Conservation (phyloP, 2,113 vertebrate genomes). For the Sorex araneus region DNA sequence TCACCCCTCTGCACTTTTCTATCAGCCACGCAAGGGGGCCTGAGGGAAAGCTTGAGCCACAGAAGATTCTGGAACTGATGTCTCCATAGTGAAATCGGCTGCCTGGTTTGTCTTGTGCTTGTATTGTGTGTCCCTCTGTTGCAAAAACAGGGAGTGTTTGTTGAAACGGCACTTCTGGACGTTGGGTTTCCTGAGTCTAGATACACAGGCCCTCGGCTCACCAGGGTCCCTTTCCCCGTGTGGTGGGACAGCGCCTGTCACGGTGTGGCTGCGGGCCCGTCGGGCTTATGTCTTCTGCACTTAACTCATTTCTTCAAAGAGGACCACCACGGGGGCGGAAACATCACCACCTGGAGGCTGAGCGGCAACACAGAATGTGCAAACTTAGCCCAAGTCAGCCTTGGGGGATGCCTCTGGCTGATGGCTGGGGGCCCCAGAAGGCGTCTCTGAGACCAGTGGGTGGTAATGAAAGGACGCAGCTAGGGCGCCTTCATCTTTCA, state of each 20-base stretch:
- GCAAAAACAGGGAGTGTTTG: not conserved
- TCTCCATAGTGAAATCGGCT: not conserved
- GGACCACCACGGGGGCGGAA: not conserved
- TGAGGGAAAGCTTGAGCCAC: not conserved
- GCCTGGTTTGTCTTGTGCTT: not conserved
- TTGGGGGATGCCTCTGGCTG: not conserved
- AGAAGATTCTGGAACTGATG: not conserved
- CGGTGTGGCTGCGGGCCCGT: not conserved
- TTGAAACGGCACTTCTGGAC: not conserved
- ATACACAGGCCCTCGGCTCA: not conserved
- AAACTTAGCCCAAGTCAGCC: not conserved
- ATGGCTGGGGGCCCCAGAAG: constrained; percentile 11
- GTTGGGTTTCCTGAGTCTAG: not conserved
- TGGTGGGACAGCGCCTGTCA: not conserved
- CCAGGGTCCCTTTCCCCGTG: not conserved
- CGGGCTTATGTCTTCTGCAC: not conserved
- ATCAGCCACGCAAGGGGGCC: not conserved
- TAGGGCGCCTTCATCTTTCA: not conserved
- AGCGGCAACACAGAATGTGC: not conserved
- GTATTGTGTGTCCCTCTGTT: not conserved
- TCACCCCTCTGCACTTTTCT: not conserved
- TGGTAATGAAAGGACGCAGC: constrained; percentile 46
- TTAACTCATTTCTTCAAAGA: not conserved
- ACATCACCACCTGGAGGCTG: not conserved
- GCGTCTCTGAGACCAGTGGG: constrained; percentile 47